Percentiles rank a stretch among this genome's conserved stretches.
phyloP scores from a whole-genome alignment of 2,113 vertebrate genomes.

The Nicator chloris region DNA sequence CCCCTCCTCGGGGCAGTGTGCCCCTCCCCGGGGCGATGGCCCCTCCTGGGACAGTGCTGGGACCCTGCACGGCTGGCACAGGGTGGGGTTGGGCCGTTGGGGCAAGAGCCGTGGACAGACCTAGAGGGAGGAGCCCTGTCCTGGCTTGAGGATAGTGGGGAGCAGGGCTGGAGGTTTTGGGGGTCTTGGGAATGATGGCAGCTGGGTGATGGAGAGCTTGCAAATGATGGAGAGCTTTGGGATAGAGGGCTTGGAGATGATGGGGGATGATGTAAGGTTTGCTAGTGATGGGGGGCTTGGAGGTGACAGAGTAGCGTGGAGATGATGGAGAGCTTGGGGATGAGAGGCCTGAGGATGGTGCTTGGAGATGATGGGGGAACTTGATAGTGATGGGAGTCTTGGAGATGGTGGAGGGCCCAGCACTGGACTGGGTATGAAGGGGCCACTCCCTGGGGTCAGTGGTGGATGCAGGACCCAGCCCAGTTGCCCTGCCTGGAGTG shows the following conservation, averaged over 20 bases:
- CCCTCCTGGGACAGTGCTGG: not conserved
- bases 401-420: not conserved
- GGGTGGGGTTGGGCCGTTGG: not conserved
- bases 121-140: not conserved
- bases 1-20: accelerated
- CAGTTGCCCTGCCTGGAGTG: not conserved
- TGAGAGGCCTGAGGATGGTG: not conserved
- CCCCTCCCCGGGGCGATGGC: not conserved
- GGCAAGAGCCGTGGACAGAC: not conserved
- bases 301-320: not conserved
- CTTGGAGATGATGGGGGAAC: not conserved
- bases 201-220: not conserved
- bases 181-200: not conserved
- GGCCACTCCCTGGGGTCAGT: not conserved
- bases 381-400: not conserved
- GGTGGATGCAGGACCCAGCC: not conserved
- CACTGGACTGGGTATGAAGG: accelerated
- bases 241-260: not conserved
- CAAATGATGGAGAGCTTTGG: not conserved
- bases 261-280: too few species aligned
- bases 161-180: not conserved
- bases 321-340: not conserved
- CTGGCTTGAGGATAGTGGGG: not conserved
- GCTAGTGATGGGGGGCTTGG: not conserved
- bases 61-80: accelerated